phyloP scores from a whole-genome alignment of 2,888 invertebrate species.

The Phrixothrix hirtus region DNA sequence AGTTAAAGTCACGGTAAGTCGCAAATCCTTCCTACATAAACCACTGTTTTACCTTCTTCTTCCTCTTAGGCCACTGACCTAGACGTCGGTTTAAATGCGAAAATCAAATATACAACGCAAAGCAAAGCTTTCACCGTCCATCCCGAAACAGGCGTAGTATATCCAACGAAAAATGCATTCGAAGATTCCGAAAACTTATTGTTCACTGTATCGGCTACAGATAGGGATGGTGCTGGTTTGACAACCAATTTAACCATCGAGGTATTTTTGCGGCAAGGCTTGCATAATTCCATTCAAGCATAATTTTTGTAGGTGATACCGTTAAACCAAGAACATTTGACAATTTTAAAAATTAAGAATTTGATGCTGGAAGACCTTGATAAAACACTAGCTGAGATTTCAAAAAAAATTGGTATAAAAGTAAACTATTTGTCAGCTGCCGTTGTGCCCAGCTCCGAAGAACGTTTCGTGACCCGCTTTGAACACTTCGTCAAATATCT shows the following conservation, averaged over 20 bases:
- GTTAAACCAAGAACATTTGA: slow-evolving; percentile 54
- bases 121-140: slow-evolving; percentile 60
- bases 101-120: slow-evolving; percentile 52
- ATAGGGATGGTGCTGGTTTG: slow-evolving; percentile 50
- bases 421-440: slow-evolving; percentile 55
- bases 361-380: slow-evolving; percentile 56
- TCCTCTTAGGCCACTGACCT: slow-evolving; percentile 59
- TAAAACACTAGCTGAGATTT: slow-evolving; percentile 49
- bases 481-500: too few species aligned
- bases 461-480: not conserved
- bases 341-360: slow-evolving; percentile 54
- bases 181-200: slow-evolving; percentile 45
- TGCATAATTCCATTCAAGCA: slow-evolving; percentile 7
- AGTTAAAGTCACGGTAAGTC: slow-evolving; percentile 40
- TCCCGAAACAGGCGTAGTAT: slow-evolving; percentile 62
- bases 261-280: slow-evolving; percentile 44
- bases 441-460: slow-evolving; percentile 50
- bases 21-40: too few species aligned
- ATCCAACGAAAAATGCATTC: slow-evolving; percentile 55
- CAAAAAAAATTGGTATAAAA: slow-evolving; percentile 53
- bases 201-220: slow-evolving; percentile 56
- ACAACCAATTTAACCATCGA: slow-evolving; percentile 42
- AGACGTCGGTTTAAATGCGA: slow-evolving; percentile 62
- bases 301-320: slow-evolving; percentile 56
- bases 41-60: too few species aligned